phyloP scores from a whole-genome alignment of 2,888 invertebrate species.

The Metellina segmentata region DNA sequence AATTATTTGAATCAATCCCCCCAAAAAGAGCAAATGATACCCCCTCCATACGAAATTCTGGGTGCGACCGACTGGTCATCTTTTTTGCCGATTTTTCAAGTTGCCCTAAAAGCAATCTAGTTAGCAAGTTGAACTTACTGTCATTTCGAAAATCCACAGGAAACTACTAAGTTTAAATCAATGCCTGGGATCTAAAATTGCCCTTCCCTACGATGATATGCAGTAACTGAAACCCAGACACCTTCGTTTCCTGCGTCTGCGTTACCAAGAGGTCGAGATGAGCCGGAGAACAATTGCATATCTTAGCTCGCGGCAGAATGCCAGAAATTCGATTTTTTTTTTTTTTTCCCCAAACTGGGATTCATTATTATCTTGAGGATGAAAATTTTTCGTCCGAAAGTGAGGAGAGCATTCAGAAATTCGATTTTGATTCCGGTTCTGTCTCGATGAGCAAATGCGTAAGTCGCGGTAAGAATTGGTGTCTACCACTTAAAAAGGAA shows the following conservation, averaged over 20 bases:
- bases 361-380: neutral
- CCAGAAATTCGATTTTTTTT: neutral
- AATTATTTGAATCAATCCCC: no score
- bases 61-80: no score
- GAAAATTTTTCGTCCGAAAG: no score
- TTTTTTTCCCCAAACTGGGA: neutral
- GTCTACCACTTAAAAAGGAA: neutral
- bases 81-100: no score
- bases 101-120: no score
- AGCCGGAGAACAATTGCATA: neutral
- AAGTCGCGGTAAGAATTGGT: slow-evolving; percentile 17
- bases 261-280: neutral
- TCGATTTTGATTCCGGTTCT: slow-evolving; percentile 27
- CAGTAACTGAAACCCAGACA: neutral
- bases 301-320: neutral
- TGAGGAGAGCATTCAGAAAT: neutral
- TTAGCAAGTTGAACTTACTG: no score
- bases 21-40: no score
- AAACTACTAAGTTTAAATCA: neutral
- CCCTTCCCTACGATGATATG: neutral
- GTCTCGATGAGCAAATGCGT: slow-evolving; percentile 44
- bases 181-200: neutral
- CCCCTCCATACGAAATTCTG: no score
- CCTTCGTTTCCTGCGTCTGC: neutral
- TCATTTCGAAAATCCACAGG: neutral